Evolutionary conservation across 2,888 invertebrate genomes (phyloP).

Genomic region (Tachina fera): DNA sequence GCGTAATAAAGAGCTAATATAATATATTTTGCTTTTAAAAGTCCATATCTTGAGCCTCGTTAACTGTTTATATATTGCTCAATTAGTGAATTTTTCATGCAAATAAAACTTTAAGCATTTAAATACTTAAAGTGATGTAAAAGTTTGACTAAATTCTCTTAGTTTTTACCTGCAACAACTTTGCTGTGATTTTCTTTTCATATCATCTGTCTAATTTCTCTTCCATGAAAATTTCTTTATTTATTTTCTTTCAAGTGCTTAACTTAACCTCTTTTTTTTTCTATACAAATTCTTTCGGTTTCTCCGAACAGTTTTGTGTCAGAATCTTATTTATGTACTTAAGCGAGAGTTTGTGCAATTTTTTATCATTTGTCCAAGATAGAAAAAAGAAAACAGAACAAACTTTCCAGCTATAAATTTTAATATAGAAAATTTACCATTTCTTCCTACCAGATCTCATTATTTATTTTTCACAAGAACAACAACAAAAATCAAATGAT

Average conservation of each 20-base stretch:
- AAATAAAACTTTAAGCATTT: too few species aligned
- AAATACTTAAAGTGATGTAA: too few species aligned
- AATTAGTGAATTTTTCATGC: background rate
- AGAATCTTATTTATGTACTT: constrained; percentile 52
- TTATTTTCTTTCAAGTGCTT: constrained; percentile 19
- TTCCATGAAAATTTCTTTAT: constrained; percentile 6
- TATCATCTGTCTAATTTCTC: constrained; percentile 5
- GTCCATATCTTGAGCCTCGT: background rate
- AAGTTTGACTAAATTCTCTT: too few species aligned
- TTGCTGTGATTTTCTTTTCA: background rate
- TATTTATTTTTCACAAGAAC: constrained; percentile 34
- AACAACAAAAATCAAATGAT: constrained; percentile 56
- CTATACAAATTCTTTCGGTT: background rate
- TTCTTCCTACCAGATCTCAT: constrained; percentile 49
- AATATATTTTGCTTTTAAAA: background rate
- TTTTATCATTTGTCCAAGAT: constrained; percentile 47
- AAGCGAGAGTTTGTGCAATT: constrained; percentile 48
- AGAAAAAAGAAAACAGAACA: background rate
- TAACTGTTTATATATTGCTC: background rate
- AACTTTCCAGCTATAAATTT: constrained; percentile 55
- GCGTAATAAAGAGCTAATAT: background rate
- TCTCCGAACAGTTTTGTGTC: background rate
- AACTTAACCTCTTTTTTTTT: background rate
- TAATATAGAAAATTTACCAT: constrained; percentile 28
- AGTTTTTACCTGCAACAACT: too few species aligned